These are phyloP conservation scores for Danaus chrysippus DNA, from an alignment of 2,888 invertebrate genomes.

Conservation along the genomic window DNA sequence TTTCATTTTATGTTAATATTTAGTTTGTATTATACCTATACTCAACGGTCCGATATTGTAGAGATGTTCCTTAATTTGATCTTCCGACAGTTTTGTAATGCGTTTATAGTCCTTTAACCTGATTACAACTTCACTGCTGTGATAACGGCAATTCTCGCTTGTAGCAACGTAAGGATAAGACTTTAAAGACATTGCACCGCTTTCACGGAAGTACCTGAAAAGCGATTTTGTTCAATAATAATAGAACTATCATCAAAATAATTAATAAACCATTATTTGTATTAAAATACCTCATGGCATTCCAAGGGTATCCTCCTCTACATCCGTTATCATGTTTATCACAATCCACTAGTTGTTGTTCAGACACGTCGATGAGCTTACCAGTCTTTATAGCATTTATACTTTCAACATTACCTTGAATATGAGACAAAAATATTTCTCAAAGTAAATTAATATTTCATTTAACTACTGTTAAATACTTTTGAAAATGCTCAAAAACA, in stretches of 20 bases:
- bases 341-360: conserved; percentile 40
- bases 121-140: not conserved
- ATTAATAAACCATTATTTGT: too few species aligned
- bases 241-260: not conserved
- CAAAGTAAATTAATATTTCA: not conserved
- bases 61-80: conserved; percentile 12
- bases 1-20: not conserved
- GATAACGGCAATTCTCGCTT: not conserved
- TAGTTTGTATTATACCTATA: conserved; percentile 29
- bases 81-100: not conserved
- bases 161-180: not conserved
- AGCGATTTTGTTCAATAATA: not conserved
- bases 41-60: conserved; percentile 32
- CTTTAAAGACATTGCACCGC: not conserved
- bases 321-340: conserved; percentile 28
- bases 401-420: conserved; percentile 38
- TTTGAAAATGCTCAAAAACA: too few species aligned
- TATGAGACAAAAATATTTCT: not conserved
- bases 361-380: conserved; percentile 31
- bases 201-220: not conserved
- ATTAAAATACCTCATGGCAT: conserved; percentile 5
- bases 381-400: conserved; percentile 36
- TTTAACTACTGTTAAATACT: too few species aligned
- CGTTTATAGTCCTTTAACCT: not conserved
- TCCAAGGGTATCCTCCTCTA: not conserved